Evolutionary conservation across 1,140 invertebrate genomes (phyloP), one percentile per base, ranked within the genome.

Genomic region (Trachymyrmex cornetzi): DNA sequence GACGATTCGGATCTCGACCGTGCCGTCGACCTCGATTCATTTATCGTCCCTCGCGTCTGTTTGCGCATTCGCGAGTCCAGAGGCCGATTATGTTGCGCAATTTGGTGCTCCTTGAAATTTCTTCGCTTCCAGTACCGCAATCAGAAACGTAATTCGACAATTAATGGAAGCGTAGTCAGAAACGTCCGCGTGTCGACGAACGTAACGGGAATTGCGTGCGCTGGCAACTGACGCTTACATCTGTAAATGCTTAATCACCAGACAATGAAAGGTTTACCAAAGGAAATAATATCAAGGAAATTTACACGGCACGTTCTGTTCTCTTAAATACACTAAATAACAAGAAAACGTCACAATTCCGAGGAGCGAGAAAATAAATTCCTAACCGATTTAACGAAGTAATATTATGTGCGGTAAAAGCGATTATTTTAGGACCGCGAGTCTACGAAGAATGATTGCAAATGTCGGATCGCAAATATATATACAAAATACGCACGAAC

Each of bases 1-100:
- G 69, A 63, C 89, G 72, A 87, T 87, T 87, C 67, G 85, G 38
- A 53, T 87, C 84, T 82, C 69, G 80, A 19, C 55, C 38, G 22
- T 19, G 19, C 48, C 48, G 50, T 38, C 67, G 24, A 59, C 53
- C 53, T 30, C 66, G 55, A 74, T 74, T 75, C 80, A 84, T 82
- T 82, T 59, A 59, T 61, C 80, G 69, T 34, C 24, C 75, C 64
- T 12, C 61, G 30, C 24, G 38, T n/a, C 6, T 50, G 64, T 50
- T 34, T 66, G 34, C 77, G 53, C 57, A 22, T 77, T 48, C 61
- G 74, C 69, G 59, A 64, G 30, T 85, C 72, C 59, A 34, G 44
- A 79, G 38, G 24, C 44, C 61, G 77, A 81, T 81, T 71, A 55
- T 30, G 48, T 80, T 69, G 66, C 66, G 66, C 77, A 69, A 79